A percentile compares a stretch with the other conserved stretches of the same genome.
These are phyloP conservation scores for Halocynthia aurantium DNA, from an alignment of 23 tunicate genomes.

Conservation along the genomic window DNA sequence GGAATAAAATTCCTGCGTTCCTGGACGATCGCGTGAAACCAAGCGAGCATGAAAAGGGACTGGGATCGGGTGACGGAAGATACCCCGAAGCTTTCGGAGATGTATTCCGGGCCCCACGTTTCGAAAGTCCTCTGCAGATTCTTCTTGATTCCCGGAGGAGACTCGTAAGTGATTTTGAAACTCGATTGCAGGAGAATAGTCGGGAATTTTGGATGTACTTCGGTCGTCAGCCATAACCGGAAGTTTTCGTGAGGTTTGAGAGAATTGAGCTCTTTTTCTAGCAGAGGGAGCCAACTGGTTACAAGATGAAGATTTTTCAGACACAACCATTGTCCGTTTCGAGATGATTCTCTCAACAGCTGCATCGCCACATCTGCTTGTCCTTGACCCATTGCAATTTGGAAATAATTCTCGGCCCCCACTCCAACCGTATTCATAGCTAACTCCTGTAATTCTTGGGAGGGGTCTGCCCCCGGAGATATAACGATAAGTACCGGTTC, in stretches of 20 bases:
- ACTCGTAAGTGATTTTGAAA: constrained; percentile 80
- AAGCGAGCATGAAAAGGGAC: constrained; percentile 73
- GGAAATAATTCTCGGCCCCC: constrained; percentile 80
- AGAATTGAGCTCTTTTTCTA: constrained; percentile 85
- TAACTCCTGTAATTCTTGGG: constrained; percentile 82
- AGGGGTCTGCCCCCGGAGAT: constrained; percentile 88
- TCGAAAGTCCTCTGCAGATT: constrained; percentile 86
- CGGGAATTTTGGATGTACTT: constrained; percentile 76
- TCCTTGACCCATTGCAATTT: constrained; percentile 95
- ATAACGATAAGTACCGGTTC: constrained; percentile 78
- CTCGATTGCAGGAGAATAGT: constrained; percentile 65
- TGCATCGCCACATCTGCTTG: constrained; percentile 79
- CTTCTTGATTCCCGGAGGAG: constrained; percentile 91
- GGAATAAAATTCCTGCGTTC: constrained; percentile 81
- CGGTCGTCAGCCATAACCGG: constrained; percentile 93
- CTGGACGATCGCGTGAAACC: constrained; percentile 83
- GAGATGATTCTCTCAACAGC: constrained; percentile 60
- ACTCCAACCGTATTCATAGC: constrained; percentile 47
- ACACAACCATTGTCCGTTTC: constrained; percentile 90
- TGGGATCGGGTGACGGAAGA: constrained; percentile 59
- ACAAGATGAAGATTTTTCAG: constrained; percentile 92
- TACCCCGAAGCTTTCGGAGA: constrained; percentile 29
- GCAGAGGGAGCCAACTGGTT: constrained; percentile 63
- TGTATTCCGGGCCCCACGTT: constrained; percentile 74
- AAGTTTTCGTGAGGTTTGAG: constrained; percentile 59